Percentiles rank a stretch among this genome's conserved stretches.
phyloP scores from a whole-genome alignment of 1,140 invertebrate genomes.

The Grapholita molesta region DNA sequence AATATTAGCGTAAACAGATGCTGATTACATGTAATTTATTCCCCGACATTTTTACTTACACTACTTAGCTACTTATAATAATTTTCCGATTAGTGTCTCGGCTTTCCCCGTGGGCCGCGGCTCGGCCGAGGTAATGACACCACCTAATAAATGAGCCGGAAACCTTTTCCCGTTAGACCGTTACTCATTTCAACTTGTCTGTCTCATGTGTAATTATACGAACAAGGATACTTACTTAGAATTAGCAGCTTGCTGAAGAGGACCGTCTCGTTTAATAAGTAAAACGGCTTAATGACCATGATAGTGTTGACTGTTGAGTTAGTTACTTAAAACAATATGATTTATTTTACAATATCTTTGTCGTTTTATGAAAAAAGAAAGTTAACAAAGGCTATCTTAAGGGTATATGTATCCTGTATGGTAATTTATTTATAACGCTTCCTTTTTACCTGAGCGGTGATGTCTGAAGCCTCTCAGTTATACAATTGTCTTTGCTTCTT shows the following conservation, averaged over 20 bases:
- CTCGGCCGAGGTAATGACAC: not conserved
- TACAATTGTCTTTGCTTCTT: too few species aligned
- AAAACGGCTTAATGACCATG: not conserved
- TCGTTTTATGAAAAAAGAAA: not conserved
- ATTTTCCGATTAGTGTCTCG: conserved; percentile 4
- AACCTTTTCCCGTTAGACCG: conserved; percentile 5
- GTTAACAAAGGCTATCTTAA: too few species aligned
- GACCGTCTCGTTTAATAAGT: not conserved
- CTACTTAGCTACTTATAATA: conserved; percentile 13
- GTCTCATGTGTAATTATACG: conserved; percentile 9
- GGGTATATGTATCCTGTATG: too few species aligned
- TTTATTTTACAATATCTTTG: not conserved
- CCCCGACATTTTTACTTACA: not conserved
- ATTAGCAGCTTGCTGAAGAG: conserved; percentile 7
- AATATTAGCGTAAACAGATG: conserved; percentile 13
- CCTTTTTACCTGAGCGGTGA: too few species aligned
- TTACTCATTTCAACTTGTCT: conserved; percentile 13
- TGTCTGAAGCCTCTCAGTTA: too few species aligned
- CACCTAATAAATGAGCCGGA: conserved; percentile 14
- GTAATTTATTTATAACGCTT: too few species aligned
- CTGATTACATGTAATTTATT: conserved; percentile 7
- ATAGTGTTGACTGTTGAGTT: not conserved
- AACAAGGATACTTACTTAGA: conserved; percentile 11
- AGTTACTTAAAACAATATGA: not conserved
- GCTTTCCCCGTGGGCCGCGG: not conserved